Evolutionary conservation across 2,113 vertebrate genomes (phyloP).

Genomic region (Cyanoramphus novaezelandiae): DNA sequence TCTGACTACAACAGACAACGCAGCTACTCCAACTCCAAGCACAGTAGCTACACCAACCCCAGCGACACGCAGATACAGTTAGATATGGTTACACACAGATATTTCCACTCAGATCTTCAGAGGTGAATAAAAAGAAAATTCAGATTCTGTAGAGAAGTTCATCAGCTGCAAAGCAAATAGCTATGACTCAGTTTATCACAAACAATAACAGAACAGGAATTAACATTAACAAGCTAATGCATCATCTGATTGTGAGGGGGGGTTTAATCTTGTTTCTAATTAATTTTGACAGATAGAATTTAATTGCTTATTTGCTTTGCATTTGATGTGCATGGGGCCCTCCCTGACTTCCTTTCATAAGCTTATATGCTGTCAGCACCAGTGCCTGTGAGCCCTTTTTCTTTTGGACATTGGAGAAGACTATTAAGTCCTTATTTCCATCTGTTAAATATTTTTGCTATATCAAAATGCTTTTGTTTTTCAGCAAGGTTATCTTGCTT

Average conservation of each 20-base stretch:
- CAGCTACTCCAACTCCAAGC: not conserved
- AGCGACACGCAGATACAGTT: not conserved
- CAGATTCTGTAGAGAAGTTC: not conserved
- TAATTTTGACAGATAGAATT: conserved; percentile 46
- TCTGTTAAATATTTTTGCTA: not conserved
- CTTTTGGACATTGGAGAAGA: not conserved
- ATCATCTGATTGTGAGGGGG: not conserved
- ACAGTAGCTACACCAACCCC: not conserved
- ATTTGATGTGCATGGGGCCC: not conserved
- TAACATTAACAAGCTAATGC: conserved; percentile 23
- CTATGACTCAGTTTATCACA: conserved; percentile 31
- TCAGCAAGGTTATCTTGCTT: not conserved
- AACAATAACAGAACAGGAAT: conserved; percentile 30
- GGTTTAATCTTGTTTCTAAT: conserved; percentile 34
- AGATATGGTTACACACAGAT: not conserved
- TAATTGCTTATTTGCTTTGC: conserved; percentile 31
- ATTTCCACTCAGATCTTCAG: not conserved
- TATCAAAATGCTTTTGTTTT: not conserved
- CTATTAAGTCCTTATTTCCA: not conserved
- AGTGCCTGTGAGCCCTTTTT: not conserved
- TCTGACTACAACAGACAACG: no score
- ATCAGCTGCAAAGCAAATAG: conserved; percentile 19
- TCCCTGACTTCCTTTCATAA: not conserved
- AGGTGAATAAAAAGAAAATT: not conserved
- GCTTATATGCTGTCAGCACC: not conserved